Percentiles rank a stretch among this genome's conserved stretches.
Evolutionary conservation across 2,113 vertebrate species (phyloP).

Genomic region (Ceyx margarethae): DNA sequence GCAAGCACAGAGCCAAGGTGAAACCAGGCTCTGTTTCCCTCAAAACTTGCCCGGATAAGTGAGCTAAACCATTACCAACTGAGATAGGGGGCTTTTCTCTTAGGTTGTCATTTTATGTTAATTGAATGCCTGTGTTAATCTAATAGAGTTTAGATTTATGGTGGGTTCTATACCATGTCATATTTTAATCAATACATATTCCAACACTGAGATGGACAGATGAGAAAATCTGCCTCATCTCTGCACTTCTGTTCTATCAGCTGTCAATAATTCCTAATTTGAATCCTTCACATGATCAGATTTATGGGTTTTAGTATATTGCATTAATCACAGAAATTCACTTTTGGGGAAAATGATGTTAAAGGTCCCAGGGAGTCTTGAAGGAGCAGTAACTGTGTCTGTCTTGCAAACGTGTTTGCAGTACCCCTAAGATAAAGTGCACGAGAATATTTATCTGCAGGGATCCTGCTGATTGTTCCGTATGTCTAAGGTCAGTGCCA

Average conservation of each 20-base stretch:
- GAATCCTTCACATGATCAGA: slow-evolving; percentile 73
- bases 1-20: not conserved
- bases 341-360: slow-evolving; percentile 75
- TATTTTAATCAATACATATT: slow-evolving; percentile 80
- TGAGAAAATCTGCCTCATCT: slow-evolving; percentile 71
- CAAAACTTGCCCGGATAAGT: not conserved
- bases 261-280: slow-evolving; percentile 80
- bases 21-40: not conserved
- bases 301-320: slow-evolving; percentile 70
- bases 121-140: slow-evolving; percentile 80
- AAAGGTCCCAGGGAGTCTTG: slow-evolving; percentile 70
- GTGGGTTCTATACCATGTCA: slow-evolving; percentile 69
- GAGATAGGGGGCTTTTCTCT: slow-evolving; percentile 66
- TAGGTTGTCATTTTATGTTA: slow-evolving; percentile 77
- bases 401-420: slow-evolving; percentile 39
- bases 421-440: slow-evolving; percentile 18
- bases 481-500: not conserved
- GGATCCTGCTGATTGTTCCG: slow-evolving; percentile 5
- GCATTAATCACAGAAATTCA: slow-evolving; percentile 80
- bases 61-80: slow-evolving; percentile 49
- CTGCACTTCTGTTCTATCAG: slow-evolving; percentile 74
- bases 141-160: slow-evolving; percentile 83
- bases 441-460: slow-evolving; percentile 29
- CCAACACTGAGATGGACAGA: slow-evolving; percentile 75
- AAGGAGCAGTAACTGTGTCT: slow-evolving; percentile 62